Base-by-base conservation (phyloP, 1,140 invertebrate genomes). In the Temnothorax longispinosus region DNA sequence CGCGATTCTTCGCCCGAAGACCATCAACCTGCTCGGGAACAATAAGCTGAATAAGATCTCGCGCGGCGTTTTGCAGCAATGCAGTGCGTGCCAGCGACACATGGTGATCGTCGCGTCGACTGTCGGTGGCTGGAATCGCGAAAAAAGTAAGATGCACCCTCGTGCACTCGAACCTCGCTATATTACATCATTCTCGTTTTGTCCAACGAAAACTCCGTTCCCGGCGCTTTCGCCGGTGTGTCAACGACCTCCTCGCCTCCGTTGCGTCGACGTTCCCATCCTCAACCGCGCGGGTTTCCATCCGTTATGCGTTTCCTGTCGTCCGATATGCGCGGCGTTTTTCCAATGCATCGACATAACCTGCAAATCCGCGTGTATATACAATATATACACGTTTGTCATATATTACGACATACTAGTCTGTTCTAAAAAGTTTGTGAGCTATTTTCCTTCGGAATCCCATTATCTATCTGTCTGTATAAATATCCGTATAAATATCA, bases 1-100 rank as follows among this genome's bases (percentile, higher is more conserved):
- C 74, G 91, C 89, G 52, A 93, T 95, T 92, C 92, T 95, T 41
- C 84, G 92, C 80, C 91, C 93, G 60, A 92, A 89, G 74, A 92
- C 86, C 91, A 92, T 95, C 78, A 89, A 92, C 71, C 88, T 95
- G 65, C 92, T 95, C 47, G 87, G 90, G 0, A 93, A 89, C 87
- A 93, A 88, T 92, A 95, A 94, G 27, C 64, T 91, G 38, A 93
- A 91, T 72, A 93, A 91, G 76, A 91, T 91, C 7, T 81, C 88
- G 21, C 87, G 54, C n/a, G 32, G 72, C 15, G 77, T 87, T 44
- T 67, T 91, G 18, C 89, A 92, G 86, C 91, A 69, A 77, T 94
- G 92, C 64, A 87, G 75, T 21, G 54, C 89, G 1, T 95, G 93
- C 86, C 91, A 78, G 8, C 93, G 93, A 56, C 85, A 90, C 76